A percentile compares a stretch with the other conserved stretches of the same genome.
Conservation (phyloP, 2,797 vertebrate species). For the Steatocranus sp. region DNA sequence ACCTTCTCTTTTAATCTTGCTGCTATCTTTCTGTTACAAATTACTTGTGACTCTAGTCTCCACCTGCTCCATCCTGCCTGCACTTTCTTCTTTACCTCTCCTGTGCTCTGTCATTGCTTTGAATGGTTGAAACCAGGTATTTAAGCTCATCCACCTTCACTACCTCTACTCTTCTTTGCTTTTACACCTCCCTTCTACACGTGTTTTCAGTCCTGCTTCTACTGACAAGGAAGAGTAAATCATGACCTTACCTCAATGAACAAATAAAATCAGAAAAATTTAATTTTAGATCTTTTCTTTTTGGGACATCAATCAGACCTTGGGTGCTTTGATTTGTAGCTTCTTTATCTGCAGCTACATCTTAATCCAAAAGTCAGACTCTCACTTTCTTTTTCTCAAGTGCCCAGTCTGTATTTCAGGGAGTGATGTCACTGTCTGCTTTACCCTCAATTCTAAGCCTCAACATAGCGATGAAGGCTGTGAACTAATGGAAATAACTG, state of each 20-base stretch:
- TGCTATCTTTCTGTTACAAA: background rate
- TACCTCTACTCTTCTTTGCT: background rate
- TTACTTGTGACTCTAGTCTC: background rate
- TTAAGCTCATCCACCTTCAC: background rate
- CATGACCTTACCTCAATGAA: background rate
- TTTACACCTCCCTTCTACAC: background rate
- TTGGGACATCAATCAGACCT: background rate
- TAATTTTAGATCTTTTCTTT: background rate
- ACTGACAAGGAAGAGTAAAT: background rate
- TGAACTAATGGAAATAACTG: slow-evolving; percentile 45
- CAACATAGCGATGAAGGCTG: slow-evolving; percentile 13
- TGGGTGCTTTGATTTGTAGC: background rate
- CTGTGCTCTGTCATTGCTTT: background rate
- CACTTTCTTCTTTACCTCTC: background rate
- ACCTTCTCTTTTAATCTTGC: background rate
- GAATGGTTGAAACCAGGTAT: background rate
- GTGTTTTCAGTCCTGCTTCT: background rate
- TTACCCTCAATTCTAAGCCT: slow-evolving; percentile 4
- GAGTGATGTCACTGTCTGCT: slow-evolving; percentile 47
- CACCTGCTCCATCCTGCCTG: background rate
- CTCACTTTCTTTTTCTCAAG: background rate
- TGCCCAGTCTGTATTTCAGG: background rate
- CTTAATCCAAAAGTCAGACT: slow-evolving; percentile 15
- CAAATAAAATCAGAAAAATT: background rate
- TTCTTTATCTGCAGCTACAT: background rate